phyloP scores from a whole-genome alignment of 64 coral and sea anemone genomes.

The Anthopleura sola region DNA sequence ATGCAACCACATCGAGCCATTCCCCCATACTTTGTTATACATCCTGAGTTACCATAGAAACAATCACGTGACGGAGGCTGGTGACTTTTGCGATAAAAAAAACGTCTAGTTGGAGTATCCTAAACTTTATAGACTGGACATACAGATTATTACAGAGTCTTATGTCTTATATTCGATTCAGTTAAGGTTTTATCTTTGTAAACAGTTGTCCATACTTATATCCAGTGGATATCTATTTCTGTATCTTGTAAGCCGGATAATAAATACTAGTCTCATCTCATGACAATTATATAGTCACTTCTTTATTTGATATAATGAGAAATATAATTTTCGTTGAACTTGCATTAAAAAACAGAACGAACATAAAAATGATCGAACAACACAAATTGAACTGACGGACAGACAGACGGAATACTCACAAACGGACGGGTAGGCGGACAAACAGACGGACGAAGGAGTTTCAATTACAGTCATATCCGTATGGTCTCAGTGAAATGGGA shows the following conservation, averaged over 20 bases:
- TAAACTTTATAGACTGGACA: neutral
- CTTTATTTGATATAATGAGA: no score
- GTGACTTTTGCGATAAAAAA: neutral
- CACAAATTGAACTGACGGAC: no score
- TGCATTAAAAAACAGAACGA: no score
- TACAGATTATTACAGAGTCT: neutral
- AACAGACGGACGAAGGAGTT: no score
- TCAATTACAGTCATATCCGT: no score
- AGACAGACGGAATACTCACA: no score
- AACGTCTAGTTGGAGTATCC: neutral
- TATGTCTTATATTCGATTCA: neutral
- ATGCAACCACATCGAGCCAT: slow-evolving; percentile 52
- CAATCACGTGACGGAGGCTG: neutral
- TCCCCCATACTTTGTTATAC: slow-evolving; percentile 51
- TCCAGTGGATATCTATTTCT: neutral
- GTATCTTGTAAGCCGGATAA: neutral
- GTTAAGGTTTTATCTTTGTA: neutral
- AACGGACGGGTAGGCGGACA: no score
- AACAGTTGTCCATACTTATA: neutral
- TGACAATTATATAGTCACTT: neutral
- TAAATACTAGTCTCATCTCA: neutral
- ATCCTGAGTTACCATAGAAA: slow-evolving; percentile 43
- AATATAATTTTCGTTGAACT: no score
- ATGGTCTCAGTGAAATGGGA: no score
- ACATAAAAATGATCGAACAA: no score